A percentile compares a stretch with the other conserved stretches of the same genome.
Conservation (phyloP, 2,888 invertebrate species). For the Calameuta pallipes region DNA sequence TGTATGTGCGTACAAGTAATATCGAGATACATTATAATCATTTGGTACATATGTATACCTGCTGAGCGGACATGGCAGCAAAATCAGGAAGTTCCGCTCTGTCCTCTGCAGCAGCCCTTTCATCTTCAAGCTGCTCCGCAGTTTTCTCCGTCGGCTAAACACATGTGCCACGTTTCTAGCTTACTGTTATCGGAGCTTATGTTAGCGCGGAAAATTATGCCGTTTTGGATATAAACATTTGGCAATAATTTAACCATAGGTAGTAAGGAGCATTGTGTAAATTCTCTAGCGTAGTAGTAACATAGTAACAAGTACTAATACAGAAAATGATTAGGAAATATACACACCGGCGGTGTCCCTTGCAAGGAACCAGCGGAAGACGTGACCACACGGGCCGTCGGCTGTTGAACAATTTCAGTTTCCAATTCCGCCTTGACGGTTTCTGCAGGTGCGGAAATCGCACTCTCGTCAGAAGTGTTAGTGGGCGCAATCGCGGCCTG, state of each 20-base stretch:
- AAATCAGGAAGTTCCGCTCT: constrained; percentile 66
- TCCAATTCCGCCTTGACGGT: background rate
- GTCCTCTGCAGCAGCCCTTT: constrained; percentile 64
- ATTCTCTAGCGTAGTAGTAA: background rate
- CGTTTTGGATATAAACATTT: background rate
- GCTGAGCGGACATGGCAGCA: constrained; percentile 65
- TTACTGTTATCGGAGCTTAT: constrained; percentile 15
- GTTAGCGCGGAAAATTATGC: background rate
- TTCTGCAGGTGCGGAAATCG: background rate
- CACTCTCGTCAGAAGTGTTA: background rate
- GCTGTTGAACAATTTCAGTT: constrained; percentile 11
- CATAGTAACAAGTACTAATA: background rate
- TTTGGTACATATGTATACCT: constrained; percentile 48
- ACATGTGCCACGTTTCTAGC: constrained; percentile 33
- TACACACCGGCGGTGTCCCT: constrained; percentile 25
- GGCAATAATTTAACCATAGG: background rate
- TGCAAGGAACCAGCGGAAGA: constrained; percentile 8
- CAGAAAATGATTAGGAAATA: background rate
- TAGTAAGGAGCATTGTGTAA: background rate
- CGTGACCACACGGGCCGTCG: constrained; percentile 10
- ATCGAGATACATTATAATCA: background rate
- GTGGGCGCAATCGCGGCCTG: constrained; percentile 15
- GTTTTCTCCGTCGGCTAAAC: constrained; percentile 57
- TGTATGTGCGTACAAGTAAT: constrained; percentile 13
- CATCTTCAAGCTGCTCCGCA: constrained; percentile 66